Base-by-base conservation (phyloP, 2,888 invertebrate species). In the Andrena marginata region DNA sequence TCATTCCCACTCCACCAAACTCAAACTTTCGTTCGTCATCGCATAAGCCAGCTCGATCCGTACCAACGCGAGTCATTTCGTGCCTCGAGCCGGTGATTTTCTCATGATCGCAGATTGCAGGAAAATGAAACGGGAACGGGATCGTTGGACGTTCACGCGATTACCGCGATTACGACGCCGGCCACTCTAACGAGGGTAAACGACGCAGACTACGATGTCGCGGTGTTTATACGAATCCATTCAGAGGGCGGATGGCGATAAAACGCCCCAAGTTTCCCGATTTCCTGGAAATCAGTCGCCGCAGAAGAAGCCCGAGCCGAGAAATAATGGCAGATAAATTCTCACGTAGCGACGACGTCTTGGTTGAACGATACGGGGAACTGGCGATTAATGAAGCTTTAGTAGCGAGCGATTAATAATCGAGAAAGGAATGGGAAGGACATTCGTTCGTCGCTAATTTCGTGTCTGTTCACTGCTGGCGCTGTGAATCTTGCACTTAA, bases 291-390 rank as follows among this genome's bases (percentile, higher is more conserved):
- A 84, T 77, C 77, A 20, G 56, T 68, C 64, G 77, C 31, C 75
- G 49, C 71, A 79, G 70, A 69, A 65, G 64, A 59, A 56, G 65
- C 5, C 51, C 51, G 13, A 35, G 42, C 26, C 64, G 82, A 73
- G 80, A 84, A 86, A 86, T 86, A 86, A 86, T 77, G 67, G 75
- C 73, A 82, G 84, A 84, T 86, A 84, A 81, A 82, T 84, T 81
- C 77, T 75, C 81, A 62, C 35, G 69, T 75, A 51, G 62, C 64
- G 63, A 16, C 56, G 16, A 60, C 20, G 4, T n/a, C 8, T 35
- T 59, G 29, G 56, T 16, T 42, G 62, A 20, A 54, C 65, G 48
- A 70, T 74, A 49, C 69, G 69, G 59, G 59, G 60, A 70, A 48
- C 23, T 13, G 29, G n/a, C 62, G 74, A 29, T 70, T 59, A 70